Conservation (phyloP, 2,888 invertebrate species). For the Timandra comae region DNA sequence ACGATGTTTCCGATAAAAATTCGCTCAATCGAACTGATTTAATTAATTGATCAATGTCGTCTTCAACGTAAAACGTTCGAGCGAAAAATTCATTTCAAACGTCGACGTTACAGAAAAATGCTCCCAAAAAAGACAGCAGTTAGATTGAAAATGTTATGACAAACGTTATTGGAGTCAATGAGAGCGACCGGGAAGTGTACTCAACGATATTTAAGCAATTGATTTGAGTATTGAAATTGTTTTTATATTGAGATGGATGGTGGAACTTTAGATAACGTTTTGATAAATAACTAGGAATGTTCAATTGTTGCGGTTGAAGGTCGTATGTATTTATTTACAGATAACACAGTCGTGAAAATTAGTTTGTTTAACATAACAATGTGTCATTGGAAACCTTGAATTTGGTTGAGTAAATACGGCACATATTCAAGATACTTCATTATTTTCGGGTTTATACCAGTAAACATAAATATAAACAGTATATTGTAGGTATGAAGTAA, state of each 20-base stretch:
- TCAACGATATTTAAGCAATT: constrained; percentile 34
- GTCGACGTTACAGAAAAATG: constrained; percentile 10
- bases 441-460: too few species aligned
- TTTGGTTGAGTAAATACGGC: too few species aligned
- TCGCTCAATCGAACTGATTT: constrained; percentile 48
- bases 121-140: constrained; percentile 9
- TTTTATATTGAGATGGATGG: constrained; percentile 38
- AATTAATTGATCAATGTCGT: constrained; percentile 51
- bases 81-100: constrained; percentile 17
- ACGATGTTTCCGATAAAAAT: constrained; percentile 19
- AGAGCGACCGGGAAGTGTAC: constrained; percentile 20
- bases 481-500: too few species aligned
- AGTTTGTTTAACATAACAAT: constrained; percentile 2
- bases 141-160: constrained; percentile 20
- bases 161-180: constrained; percentile 11
- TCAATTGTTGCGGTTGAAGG: too few species aligned
- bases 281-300: constrained; percentile 10
- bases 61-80: constrained; percentile 27
- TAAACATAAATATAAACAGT: too few species aligned
- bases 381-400: not conserved
- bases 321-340: not conserved
- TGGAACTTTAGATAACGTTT: constrained; percentile 19
- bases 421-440: too few species aligned
- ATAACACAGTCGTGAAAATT: not conserved
- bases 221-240: constrained; percentile 37